Conservation (phyloP, 2,797 vertebrate species). For the Etheostoma nigrum region DNA sequence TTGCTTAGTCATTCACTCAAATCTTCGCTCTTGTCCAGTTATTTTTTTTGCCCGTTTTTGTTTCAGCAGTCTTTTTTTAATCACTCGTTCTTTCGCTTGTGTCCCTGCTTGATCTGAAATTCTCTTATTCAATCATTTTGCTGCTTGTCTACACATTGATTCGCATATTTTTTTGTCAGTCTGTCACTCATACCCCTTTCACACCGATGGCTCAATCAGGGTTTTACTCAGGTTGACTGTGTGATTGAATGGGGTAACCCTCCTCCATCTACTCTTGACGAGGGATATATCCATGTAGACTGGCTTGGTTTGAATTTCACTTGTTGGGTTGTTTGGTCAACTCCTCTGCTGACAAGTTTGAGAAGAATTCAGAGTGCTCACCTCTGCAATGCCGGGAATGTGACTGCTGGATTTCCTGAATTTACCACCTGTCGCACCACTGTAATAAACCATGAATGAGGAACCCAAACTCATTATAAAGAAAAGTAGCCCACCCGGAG, state of each 20-base stretch:
- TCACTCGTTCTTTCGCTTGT: background rate
- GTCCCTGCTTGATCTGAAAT: background rate
- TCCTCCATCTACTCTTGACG: too few relatives aligned
- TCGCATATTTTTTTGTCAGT: background rate
- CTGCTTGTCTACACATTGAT: accelerated
- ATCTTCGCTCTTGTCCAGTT: background rate
- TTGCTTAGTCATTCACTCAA: background rate
- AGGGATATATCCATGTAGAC: too few relatives aligned
- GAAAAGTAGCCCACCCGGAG: background rate
- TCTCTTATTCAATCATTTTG: background rate
- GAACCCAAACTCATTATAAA: constrained; percentile 14
- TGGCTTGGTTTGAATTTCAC: background rate
- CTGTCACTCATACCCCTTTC: background rate
- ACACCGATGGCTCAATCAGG: too few relatives aligned
- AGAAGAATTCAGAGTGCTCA: constrained; percentile 44
- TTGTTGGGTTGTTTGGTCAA: constrained; percentile 31
- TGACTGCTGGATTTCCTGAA: constrained; percentile 49
- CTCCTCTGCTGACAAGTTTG: constrained; percentile 47
- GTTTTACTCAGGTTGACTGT: too few relatives aligned
- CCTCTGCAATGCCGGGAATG: constrained; percentile 71
- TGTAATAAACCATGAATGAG: constrained; percentile 19
- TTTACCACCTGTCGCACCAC: constrained; percentile 25
- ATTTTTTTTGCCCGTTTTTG: background rate
- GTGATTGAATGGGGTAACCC: too few relatives aligned
- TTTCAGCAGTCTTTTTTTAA: background rate